Conservation (phyloP, 2,888 invertebrate genomes). For the Pammene fasciana region DNA sequence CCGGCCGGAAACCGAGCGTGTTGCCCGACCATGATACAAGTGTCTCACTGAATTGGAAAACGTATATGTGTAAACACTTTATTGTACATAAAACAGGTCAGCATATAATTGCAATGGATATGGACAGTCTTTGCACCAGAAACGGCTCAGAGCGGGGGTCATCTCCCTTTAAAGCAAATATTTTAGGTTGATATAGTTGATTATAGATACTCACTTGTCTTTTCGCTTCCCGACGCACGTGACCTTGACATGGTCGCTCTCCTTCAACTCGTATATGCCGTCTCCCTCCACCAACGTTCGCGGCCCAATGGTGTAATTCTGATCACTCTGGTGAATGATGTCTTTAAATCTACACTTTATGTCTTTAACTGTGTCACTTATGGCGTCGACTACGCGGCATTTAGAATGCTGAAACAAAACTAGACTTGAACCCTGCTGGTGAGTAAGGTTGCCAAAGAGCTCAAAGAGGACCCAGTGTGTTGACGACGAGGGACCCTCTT, state of each 20-base stretch:
- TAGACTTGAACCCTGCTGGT: too few relatives aligned
- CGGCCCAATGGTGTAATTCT: conserved; percentile 79
- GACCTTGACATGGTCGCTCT: conserved; percentile 89
- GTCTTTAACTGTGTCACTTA: conserved; percentile 57
- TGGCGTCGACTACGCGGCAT: conserved; percentile 63
- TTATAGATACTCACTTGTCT: conserved; percentile 54
- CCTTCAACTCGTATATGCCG: conserved; percentile 84
- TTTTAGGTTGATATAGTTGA: too few relatives aligned
- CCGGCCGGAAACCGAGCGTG: conserved; percentile 58
- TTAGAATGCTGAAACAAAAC: conserved; percentile 72
- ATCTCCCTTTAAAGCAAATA: too few relatives aligned
- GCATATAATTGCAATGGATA: too few relatives aligned
- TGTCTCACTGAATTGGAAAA: conserved; percentile 46
- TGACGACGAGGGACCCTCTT: too few relatives aligned
- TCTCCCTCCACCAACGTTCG: conserved; percentile 79
- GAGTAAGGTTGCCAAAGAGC: too few relatives aligned
- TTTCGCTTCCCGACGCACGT: conserved; percentile 77
- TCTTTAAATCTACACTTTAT: conserved; percentile 85
- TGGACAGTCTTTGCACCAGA: too few relatives aligned
- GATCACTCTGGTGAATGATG: conserved; percentile 87
- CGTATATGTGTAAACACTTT: too few relatives aligned
- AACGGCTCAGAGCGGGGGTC: too few relatives aligned
- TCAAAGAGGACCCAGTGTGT: too few relatives aligned
- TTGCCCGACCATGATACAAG: conserved; percentile 62
- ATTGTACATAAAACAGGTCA: too few relatives aligned